Evolutionary conservation across 2,888 invertebrate species (phyloP), one percentile per base, ranked within the genome.

Genomic region (Acrobasis suavella): DNA sequence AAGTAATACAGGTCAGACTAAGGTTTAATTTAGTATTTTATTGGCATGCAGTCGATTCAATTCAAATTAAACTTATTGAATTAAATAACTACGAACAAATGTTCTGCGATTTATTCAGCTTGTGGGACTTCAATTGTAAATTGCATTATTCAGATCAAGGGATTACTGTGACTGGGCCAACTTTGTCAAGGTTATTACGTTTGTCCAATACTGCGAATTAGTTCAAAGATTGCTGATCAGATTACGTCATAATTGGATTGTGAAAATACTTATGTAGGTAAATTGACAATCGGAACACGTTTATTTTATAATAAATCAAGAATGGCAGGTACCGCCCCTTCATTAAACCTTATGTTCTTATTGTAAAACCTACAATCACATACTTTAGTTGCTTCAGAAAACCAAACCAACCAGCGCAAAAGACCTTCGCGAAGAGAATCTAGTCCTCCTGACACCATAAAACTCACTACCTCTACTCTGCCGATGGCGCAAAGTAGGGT

Each of bases 81-180:
- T 6, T 17, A n/a, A n/a, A n/a, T n/a, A 14, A n/a, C 32, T 22
- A 52, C 42, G 12, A 52, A 14, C 39, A 50, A 37, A 59, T 32
- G 49, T 59, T 8, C 39, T 9, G 39, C 62, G 71, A 74, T 72
- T 72, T 71, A 71, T 68, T 69, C 58, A 64, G 68, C 69, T 72
- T 71, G 69, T 71, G 61, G 69, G 69, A 77, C 80, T 81, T 77
- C 76, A 76, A 70, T 72, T 77, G 75, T 76, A 77, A 77, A 79
- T 80, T 73, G 72, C 70, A 73, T 79, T 80, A 78, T 67, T 60
- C 61, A 60, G 73, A 74, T 75, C 77, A 78, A 78, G 72, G 77
- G 76, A 78, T 81, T 80, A 74, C 72, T 67, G 51, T 60, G 54
- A 63, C 64, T 64, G 67, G 69, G 62, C 67, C 67, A 32, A 14